Evolutionary conservation across 2,113 vertebrate genomes (phyloP).

Genomic region (Coptodon rendalli): DNA sequence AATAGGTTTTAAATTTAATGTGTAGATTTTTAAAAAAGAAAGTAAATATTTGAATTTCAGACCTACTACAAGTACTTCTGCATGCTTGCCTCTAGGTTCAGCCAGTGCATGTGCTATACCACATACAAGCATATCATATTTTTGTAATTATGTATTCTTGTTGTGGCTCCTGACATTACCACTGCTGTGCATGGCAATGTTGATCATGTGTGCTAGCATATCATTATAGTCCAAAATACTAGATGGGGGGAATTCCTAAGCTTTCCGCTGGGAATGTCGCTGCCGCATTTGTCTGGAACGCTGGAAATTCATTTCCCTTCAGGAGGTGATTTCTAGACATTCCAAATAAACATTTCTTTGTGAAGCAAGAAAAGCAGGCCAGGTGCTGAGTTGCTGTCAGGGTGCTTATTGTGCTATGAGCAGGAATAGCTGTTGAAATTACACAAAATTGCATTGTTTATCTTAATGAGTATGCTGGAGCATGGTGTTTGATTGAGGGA

Average conservation of each 20-base stretch:
- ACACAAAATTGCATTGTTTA: not conserved
- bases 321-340: conserved; percentile 29
- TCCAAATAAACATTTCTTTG: not conserved
- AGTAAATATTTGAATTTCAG: not conserved
- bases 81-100: not conserved
- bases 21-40: fast-evolving
- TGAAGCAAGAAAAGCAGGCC: not conserved
- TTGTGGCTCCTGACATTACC: not conserved
- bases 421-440: not conserved
- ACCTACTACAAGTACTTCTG: not conserved
- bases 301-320: conserved; percentile 24
- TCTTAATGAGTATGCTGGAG: not conserved
- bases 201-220: conserved; percentile 27
- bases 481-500: not conserved
- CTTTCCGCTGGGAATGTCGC: conserved; percentile 40
- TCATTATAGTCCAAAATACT: conserved; percentile 53
- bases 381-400: not conserved
- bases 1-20: not conserved
- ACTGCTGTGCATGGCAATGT: conserved; percentile 2
- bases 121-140: not conserved
- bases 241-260: conserved; percentile 43
- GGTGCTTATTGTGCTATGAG: not conserved
- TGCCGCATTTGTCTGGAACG: conserved; percentile 47
- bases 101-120: not conserved
- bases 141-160: not conserved